These are phyloP conservation scores for Diarsia brunnea DNA, from an alignment of 2,888 invertebrate genomes.

Conservation along the genomic window DNA sequence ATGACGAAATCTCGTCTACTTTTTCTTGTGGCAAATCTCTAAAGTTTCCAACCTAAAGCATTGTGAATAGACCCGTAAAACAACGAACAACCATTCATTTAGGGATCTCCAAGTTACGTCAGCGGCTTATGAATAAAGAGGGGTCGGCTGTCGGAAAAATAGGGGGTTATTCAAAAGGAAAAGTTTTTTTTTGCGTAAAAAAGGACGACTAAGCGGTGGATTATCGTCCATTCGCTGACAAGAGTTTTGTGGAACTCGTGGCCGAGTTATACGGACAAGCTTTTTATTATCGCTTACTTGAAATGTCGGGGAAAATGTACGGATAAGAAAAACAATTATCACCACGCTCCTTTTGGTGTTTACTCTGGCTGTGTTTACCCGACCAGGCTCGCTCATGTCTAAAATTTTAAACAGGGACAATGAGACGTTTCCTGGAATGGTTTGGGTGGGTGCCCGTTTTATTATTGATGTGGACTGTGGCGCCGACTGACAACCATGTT, in stretches of 20 bases:
- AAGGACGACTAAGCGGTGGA: slow-evolving; percentile 85
- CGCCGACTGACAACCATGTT: slow-evolving; percentile 31
- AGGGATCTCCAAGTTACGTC: slow-evolving; percentile 88
- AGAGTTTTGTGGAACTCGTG: slow-evolving; percentile 85
- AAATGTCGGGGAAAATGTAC: slow-evolving; percentile 72
- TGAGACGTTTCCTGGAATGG: slow-evolving; percentile 66
- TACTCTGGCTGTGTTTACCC: slow-evolving; percentile 61
- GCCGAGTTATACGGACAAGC: slow-evolving; percentile 79
- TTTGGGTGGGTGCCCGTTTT: slow-evolving; percentile 58
- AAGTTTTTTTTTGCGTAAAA: slow-evolving; percentile 85
- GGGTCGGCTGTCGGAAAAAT: slow-evolving; percentile 84
- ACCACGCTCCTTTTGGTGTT: slow-evolving; percentile 67
- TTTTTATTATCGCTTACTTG: slow-evolving; percentile 81
- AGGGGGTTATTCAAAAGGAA: slow-evolving; percentile 87
- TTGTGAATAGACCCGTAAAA: slow-evolving; percentile 90
- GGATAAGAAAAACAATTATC: slow-evolving; percentile 79
- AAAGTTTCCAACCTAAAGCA: slow-evolving; percentile 87
- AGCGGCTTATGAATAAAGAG: slow-evolving; percentile 90
- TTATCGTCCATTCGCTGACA: slow-evolving; percentile 86
- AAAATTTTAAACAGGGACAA: slow-evolving; percentile 71
- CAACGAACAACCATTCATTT: slow-evolving; percentile 90
- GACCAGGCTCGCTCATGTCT: slow-evolving; percentile 63
- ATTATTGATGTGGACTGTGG: slow-evolving; percentile 61
- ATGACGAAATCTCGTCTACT: slow-evolving; percentile 77
- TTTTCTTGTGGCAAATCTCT: slow-evolving; percentile 84